Conservation (phyloP, 2,888 invertebrate genomes). For the Cephus pygmeus region DNA sequence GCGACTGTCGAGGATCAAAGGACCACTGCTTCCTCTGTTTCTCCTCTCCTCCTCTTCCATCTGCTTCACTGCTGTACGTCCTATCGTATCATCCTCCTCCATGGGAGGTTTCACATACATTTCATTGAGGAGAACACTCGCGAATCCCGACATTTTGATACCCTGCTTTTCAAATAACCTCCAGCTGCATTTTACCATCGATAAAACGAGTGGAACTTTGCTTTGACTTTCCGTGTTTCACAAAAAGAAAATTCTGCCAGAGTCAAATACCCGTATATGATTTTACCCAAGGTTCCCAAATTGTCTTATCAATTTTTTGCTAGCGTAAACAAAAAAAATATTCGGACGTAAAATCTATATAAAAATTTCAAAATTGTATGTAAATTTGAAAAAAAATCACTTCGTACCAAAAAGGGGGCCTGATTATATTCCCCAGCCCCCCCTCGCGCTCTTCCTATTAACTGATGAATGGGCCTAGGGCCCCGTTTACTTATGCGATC, state of each 20-base stretch:
- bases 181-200: neutral
- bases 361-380: neutral
- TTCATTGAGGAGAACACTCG: neutral
- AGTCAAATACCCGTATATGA: neutral
- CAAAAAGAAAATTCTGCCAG: neutral
- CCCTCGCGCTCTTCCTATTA: slow-evolving; percentile 31
- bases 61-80: neutral
- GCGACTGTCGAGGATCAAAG: slow-evolving; percentile 63
- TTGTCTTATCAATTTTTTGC: neutral
- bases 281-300: neutral
- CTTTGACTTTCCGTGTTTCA: neutral
- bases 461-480: slow-evolving; percentile 57
- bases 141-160: neutral
- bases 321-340: too few species aligned
- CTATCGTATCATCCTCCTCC: neutral
- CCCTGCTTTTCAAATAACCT: neutral
- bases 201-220: neutral
- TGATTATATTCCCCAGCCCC: neutral
- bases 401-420: neutral
- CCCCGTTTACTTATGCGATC: slow-evolving; percentile 58
- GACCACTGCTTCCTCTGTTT: slow-evolving; percentile 44
- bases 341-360: too few species aligned
- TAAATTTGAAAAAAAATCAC: neutral
- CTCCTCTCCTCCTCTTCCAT: slow-evolving; percentile 1
- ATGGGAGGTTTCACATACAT: neutral